Percentiles rank a stretch among this genome's conserved stretches.
Conservation (phyloP, 2,888 invertebrate species). For the Clivina fossor region DNA sequence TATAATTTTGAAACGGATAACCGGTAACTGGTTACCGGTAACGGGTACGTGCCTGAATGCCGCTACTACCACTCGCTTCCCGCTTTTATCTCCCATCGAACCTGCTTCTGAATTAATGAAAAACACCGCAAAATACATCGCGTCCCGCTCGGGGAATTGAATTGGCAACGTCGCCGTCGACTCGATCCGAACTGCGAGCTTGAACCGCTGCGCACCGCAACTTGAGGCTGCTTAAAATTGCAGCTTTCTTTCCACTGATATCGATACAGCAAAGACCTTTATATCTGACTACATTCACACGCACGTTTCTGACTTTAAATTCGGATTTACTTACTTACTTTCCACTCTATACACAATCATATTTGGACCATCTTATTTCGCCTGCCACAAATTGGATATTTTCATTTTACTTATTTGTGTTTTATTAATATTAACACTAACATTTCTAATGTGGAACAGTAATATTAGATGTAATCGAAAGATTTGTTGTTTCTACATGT, state of each 20-base stretch:
- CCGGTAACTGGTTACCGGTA: background rate
- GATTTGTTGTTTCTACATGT: no score
- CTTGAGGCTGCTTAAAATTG: conserved; percentile 13
- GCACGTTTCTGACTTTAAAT: background rate
- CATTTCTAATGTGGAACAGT: no score
- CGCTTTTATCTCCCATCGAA: conserved; percentile 21
- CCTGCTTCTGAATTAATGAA: conserved; percentile 25
- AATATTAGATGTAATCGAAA: no score
- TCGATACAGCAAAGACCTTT: no score
- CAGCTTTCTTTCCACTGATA: conserved; percentile 15
- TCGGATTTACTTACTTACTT: conserved; percentile 3
- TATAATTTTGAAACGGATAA: background rate
- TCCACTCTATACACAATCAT: no score
- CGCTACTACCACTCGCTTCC: conserved; percentile 6
- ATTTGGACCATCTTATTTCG: no score
- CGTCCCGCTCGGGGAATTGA: background rate
- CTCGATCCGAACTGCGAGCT: background rate
- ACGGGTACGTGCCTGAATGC: conserved; percentile 14
- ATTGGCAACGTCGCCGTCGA: background rate
- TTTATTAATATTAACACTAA: no score
- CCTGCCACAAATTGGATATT: no score
- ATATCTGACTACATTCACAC: no score
- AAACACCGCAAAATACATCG: conserved; percentile 21
- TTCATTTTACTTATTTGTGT: no score
- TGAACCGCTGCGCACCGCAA: background rate